Percentiles rank a stretch among this genome's conserved stretches.
Evolutionary conservation across 2,888 invertebrate genomes (phyloP).

Genomic region (Limnephilus rhombicus): DNA sequence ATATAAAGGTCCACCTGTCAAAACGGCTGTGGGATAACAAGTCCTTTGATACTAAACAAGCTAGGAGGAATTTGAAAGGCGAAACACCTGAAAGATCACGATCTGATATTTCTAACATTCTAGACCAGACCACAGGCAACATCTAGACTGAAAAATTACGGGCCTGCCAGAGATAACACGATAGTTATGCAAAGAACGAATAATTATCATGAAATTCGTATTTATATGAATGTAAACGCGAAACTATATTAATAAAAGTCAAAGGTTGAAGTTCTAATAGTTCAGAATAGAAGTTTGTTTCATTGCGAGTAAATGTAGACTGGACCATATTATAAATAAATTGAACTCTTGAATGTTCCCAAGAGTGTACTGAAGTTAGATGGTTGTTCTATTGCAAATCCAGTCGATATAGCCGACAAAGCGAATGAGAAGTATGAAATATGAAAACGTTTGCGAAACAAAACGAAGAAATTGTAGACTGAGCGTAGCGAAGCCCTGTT

Average conservation of each 20-base stretch:
- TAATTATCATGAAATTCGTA: conserved; percentile 20
- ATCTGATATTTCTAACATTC: conserved; percentile 52
- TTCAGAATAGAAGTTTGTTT: background rate
- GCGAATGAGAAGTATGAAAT: too few species aligned
- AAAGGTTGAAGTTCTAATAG: too few species aligned
- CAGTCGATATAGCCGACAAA: too few species aligned
- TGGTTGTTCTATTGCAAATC: too few species aligned
- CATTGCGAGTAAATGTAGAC: background rate
- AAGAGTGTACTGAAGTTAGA: too few species aligned
- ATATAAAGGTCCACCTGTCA: conserved; percentile 46
- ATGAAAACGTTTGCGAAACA: too few species aligned
- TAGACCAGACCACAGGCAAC: conserved; percentile 6
- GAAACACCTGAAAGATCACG: conserved; percentile 52
- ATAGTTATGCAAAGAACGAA: conserved; percentile 10
- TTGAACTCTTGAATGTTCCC: too few species aligned
- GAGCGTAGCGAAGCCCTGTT: too few species aligned
- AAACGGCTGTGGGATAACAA: conserved; percentile 33
- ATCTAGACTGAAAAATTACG: conserved; percentile 27
- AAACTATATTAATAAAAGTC: background rate
- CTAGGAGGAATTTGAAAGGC: conserved; percentile 53
- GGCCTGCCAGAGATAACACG: background rate
- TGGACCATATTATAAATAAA: too few species aligned
- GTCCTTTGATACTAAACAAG: conserved; percentile 47
- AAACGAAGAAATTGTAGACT: too few species aligned
- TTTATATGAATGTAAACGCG: background rate